Evolutionary conservation across 2,888 invertebrate genomes (phyloP).

Genomic region (Zhuqinia jingwanae): DNA sequence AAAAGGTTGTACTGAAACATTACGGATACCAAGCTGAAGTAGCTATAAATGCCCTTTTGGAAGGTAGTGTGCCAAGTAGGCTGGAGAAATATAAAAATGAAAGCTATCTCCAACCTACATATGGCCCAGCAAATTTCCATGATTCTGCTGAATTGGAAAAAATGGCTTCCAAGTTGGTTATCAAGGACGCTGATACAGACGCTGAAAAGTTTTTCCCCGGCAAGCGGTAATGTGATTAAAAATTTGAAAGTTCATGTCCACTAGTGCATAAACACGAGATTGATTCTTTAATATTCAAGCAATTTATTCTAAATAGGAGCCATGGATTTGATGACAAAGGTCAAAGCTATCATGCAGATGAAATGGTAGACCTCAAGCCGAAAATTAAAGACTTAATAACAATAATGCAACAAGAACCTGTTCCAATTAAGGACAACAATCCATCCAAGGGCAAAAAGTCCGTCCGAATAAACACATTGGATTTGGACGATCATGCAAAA

Average conservation of each 20-base stretch:
- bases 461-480: background rate
- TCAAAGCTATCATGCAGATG: background rate
- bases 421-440: background rate
- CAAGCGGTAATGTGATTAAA: slow-evolving; percentile 59
- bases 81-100: slow-evolving; percentile 75
- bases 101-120: slow-evolving; percentile 60
- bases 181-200: slow-evolving; percentile 32
- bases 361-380: slow-evolving; percentile 30
- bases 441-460: slow-evolving; percentile 1
- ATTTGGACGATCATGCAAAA: slow-evolving; percentile 80
- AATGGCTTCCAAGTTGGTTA: slow-evolving; percentile 20
- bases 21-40: slow-evolving; percentile 88
- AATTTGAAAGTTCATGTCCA: too few species aligned
- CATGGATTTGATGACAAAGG: slow-evolving; percentile 56
- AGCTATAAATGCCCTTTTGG: slow-evolving; percentile 92
- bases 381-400: slow-evolving; percentile 54
- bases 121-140: background rate
- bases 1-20: slow-evolving; percentile 84
- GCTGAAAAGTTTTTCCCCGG: slow-evolving; percentile 74
- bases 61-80: slow-evolving; percentile 85
- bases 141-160: slow-evolving; percentile 42
- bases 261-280: too few species aligned
- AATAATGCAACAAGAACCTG: slow-evolving; percentile 13
- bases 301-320: slow-evolving; percentile 41
- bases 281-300: background rate